Evolutionary conservation across 2,113 vertebrate genomes (phyloP).

Genomic region (Harpagus bidentatus): DNA sequence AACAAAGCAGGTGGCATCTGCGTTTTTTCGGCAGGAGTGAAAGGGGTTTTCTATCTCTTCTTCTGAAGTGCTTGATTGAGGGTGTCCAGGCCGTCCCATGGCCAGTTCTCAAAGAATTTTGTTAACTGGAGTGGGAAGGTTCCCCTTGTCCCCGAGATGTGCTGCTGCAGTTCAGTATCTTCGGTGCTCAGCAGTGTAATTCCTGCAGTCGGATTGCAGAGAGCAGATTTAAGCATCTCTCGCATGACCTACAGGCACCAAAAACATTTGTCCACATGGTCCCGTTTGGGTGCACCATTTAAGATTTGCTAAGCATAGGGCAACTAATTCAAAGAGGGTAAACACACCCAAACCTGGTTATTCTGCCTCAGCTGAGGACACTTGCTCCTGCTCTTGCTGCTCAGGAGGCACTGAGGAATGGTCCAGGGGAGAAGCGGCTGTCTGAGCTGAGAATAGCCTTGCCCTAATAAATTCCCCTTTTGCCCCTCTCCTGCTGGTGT

Average conservation of each 20-base stretch:
- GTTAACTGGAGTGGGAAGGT: not conserved
- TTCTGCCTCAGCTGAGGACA: not conserved
- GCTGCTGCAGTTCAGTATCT: not conserved
- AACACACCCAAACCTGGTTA: accelerated
- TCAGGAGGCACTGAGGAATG: not conserved
- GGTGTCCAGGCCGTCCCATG: not conserved
- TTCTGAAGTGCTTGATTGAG: not conserved
- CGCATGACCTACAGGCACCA: not conserved
- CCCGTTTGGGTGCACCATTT: not conserved
- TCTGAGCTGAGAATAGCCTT: not conserved
- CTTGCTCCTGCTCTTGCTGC: not conserved
- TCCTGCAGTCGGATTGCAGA: not conserved
- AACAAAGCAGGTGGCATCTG: not conserved
- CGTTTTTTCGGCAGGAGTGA: not conserved
- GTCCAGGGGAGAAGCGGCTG: not conserved
- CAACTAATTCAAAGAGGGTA: not conserved
- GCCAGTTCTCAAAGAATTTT: not conserved
- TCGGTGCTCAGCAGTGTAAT: not conserved
- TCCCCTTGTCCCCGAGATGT: not conserved
- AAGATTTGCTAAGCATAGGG: not conserved
- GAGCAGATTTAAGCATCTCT: not conserved
- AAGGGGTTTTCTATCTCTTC: not conserved
- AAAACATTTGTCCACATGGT: not conserved
- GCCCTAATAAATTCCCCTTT: not conserved
- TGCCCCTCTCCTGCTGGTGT: not conserved